A percentile compares a stretch with the other conserved stretches of the same genome.
These are phyloP conservation scores for Halcyon senegalensis DNA, from an alignment of 2,113 vertebrate genomes.

Conservation along the genomic window DNA sequence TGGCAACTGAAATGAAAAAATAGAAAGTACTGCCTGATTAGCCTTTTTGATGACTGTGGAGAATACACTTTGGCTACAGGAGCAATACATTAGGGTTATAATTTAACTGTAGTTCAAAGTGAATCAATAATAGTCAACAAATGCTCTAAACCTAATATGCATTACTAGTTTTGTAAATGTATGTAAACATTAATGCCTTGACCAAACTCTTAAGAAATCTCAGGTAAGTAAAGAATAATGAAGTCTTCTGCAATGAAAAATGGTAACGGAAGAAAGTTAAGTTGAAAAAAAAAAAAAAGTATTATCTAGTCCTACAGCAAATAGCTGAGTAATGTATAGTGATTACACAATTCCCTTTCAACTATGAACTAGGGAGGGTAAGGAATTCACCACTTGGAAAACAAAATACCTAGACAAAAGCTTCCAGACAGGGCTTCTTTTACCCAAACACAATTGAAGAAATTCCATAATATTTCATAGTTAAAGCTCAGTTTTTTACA, in stretches of 20 bases:
- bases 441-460: background rate
- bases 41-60: background rate
- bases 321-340: rapidly evolving
- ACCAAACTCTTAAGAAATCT: background rate
- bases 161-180: background rate
- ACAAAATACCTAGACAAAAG: background rate
- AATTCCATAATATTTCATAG: background rate
- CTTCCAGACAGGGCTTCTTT: background rate
- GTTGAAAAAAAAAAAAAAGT: background rate
- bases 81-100: background rate
- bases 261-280: background rate
- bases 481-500: background rate
- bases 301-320: background rate
- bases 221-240: background rate
- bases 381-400: background rate
- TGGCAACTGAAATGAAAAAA: background rate
- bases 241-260: background rate
- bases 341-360: background rate
- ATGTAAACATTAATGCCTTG: background rate
- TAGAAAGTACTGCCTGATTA: background rate
- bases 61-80: background rate
- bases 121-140: background rate
- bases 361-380: background rate
- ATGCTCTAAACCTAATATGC: background rate
- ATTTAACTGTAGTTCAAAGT: background rate